Evolutionary conservation across 2,888 invertebrate genomes (phyloP).

Genomic region (Heliconius cydno): DNA sequence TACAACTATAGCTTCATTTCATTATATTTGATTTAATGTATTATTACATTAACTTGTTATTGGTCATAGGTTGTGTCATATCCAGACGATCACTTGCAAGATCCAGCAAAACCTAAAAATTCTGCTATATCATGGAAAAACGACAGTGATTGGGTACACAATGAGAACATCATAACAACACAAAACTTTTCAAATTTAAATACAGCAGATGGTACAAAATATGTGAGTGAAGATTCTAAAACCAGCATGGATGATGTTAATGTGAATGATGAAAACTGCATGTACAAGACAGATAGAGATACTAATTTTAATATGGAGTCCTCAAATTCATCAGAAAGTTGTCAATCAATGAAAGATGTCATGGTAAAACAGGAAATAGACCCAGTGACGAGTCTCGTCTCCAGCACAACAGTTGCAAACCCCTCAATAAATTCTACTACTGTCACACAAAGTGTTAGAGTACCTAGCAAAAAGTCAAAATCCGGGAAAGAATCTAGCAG

Average conservation of each 20-base stretch:
- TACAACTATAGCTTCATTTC: not conserved
- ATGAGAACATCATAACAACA: constrained; percentile 70
- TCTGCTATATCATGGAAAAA: constrained; percentile 77
- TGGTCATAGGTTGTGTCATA: constrained; percentile 71
- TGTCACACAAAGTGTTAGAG: constrained; percentile 63
- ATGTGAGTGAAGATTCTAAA: constrained; percentile 78
- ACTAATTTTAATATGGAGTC: constrained; percentile 80
- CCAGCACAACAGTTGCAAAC: constrained; percentile 63
- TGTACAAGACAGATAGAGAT: constrained; percentile 78
- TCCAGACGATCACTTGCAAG: constrained; percentile 75
- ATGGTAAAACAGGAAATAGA: constrained; percentile 70
- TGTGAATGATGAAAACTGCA: constrained; percentile 77
- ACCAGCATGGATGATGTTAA: constrained; percentile 78
- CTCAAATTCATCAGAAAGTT: constrained; percentile 79
- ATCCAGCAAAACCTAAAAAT: constrained; percentile 77
- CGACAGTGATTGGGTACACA: constrained; percentile 71
- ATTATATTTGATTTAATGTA: not conserved
- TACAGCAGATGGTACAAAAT: constrained; percentile 66
- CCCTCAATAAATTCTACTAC: constrained; percentile 65
- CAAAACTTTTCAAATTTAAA: constrained; percentile 70
- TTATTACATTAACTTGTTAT: not conserved
- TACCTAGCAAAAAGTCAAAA: constrained; percentile 69
- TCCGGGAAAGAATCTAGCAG: constrained; percentile 74
- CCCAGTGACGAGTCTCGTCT: constrained; percentile 61
- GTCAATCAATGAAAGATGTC: constrained; percentile 76